Evolutionary conservation across 2,113 vertebrate species (phyloP), one percentile per base, ranked within the genome.

Genomic region (Spea multiplicata): DNA sequence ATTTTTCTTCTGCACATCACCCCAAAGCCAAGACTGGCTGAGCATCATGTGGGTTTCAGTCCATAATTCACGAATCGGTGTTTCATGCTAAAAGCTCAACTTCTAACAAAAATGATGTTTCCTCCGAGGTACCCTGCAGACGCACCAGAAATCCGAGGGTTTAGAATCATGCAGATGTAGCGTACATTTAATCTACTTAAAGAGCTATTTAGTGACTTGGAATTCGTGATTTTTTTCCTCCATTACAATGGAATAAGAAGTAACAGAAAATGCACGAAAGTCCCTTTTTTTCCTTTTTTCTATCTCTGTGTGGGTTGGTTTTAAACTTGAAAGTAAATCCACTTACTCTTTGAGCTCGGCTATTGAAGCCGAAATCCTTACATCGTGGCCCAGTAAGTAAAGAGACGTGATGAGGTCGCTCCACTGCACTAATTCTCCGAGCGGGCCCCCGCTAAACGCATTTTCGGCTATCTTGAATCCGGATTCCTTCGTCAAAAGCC

Each of bases 381-480:
- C 94, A 85, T 99, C 95, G 82, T 99, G 97, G 85, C 97, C 97
- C 87, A 99, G 92, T 88, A 99, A 94, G 91, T 98, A 99, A 71
- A 99, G 93, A 67, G 97, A 96, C 88, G 96, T 98, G 88, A 99
- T 99, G 90, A 99, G 95, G 90, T 99, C 97, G 86, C 97, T 99
- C 97, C 97, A 99, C 86, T 99, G 97, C 83, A 99, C 96, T 90
- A 99, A 88, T 91, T 99, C 97, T 14, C 97, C 97, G 82, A 99
- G 87, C 3, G 97, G 97, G 71, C 97, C 97, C 16, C 97, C 97
- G 0, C 97, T 99, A 92, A 99, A 99, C 0, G 97, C 97, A 67
- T 96, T 98, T 87, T 99, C 97, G 59, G 97, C 97, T n/a, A 99
- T 99, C 90, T 99, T 99, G 90, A 99, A 99, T 85, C 97, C 97